Base-by-base conservation (phyloP, 2,797 vertebrate genomes). In the Myoxocephalus aenaeus region DNA sequence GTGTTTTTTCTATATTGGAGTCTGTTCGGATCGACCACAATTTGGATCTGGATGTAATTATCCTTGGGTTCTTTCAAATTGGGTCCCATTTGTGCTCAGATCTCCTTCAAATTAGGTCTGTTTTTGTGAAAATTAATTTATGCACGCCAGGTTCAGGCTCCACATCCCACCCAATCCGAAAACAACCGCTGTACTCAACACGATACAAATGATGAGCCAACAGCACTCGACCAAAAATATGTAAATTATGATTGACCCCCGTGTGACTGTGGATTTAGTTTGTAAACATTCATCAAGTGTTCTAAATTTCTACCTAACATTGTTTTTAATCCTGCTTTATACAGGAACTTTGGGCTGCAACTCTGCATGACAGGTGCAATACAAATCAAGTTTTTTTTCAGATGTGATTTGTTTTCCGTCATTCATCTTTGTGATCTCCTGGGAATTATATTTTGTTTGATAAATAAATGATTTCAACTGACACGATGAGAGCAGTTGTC, bases 121-220 rank as follows among this genome's bases (percentile, higher is more conserved):
- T 63, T 32, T 61, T 17, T 67, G 36, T 36, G 15, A 36, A 69
- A 54, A 7, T 56, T 51, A 3, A 61, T 75, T 67, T 17, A 15
- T 59, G 25, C 6, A 32, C 4, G 1, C 3, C 48, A 46, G 42
- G 13, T 53, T 65, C 7, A 8, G 29, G 20, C 36, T 20, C 53
- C 7, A 2, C 4, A n/a, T 63, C 14, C 38, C 61, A 32, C 32
- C 9, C 9, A 58, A 46, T 63, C 29, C 4, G 2, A 64, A 75
- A 56, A 38, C 29, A 40, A 7, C 17, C 20, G 9, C 50, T 15
- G 7, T 29, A 9, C 36, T 29, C 2, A 42, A 46, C n/a, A 58
- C 53, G 27, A 44, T 15, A 11, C 42, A 44, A 36, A 44, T 42
- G 9, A 50, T 53, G 27, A 48, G 36, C 12, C 9, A 46, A 22